Evolutionary conservation across 2,888 invertebrate genomes (phyloP).

Genomic region (Latheticus oryzae): DNA sequence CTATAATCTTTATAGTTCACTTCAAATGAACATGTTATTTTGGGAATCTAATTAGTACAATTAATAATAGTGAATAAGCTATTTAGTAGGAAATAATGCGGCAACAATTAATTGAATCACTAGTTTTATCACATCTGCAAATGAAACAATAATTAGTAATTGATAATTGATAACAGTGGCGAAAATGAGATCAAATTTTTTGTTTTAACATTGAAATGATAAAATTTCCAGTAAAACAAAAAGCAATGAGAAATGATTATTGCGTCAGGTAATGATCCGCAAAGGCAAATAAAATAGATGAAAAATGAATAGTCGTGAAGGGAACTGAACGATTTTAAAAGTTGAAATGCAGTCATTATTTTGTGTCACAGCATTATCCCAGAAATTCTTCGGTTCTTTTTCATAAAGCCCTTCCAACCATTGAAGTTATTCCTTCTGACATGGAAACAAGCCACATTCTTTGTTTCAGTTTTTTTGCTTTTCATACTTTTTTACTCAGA

Average conservation of each 20-base stretch:
- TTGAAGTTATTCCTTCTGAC: constrained; percentile 44
- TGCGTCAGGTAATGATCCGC: constrained; percentile 19
- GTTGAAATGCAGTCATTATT: constrained; percentile 38
- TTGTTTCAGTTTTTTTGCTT: constrained; percentile 26
- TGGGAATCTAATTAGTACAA: constrained; percentile 29
- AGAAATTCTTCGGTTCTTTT: constrained; percentile 36
- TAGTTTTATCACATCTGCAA: constrained; percentile 25
- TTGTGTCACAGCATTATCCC: constrained; percentile 39
- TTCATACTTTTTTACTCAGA: constrained; percentile 9
- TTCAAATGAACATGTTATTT: constrained; percentile 34
- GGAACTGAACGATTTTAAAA: constrained; percentile 27
- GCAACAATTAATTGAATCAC: constrained; percentile 24
- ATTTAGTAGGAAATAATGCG: constrained; percentile 30
- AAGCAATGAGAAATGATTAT: constrained; percentile 17
- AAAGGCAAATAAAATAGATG: constrained; percentile 31
- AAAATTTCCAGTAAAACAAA: constrained; percentile 8
- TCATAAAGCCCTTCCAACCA: constrained; percentile 43
- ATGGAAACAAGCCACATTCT: constrained; percentile 28
- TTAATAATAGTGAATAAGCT: constrained; percentile 31
- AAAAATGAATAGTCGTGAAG: constrained; percentile 23
- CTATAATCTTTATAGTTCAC: constrained; percentile 23
- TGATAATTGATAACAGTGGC: constrained; percentile 21
- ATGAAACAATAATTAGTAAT: constrained; percentile 10
- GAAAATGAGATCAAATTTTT: neutral
- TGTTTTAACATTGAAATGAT: neutral